Evolutionary conservation across 2,888 invertebrate species (phyloP), one percentile per base, ranked within the genome.

Genomic region (Troilus luridus): DNA sequence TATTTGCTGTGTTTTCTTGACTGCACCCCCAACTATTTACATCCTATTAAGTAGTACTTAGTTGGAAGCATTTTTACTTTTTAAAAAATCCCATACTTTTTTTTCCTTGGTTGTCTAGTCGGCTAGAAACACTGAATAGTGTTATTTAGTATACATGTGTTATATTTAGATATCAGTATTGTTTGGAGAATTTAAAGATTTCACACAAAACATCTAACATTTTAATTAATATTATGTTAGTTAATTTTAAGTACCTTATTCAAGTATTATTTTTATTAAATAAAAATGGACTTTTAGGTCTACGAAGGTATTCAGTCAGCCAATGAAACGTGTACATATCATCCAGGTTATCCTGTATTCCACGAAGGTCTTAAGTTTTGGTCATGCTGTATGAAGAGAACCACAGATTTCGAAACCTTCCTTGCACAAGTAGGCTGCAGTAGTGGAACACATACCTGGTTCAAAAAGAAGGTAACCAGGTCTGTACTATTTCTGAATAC

Each of bases 311-410:
- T 96, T 3, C 94, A 96, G 89, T 95, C 96, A 21, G 95, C 97
- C 93, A 94, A 95, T 8, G 95, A 95, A 27, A 94, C 95, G 89
- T 99, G 99, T 94, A 95, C 95, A 88, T 95, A 97, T 94, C 99
- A 99, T 95, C 96, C 98, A 0, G 99, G 99, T 0, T 95, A 95
- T 72, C 98, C 99, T 0, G 96, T 99, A 89, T 99, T 99, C 94
- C 99, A 99, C 93, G 99, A 99, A 95, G 99, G 99, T 0, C 95
- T 99, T 94, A 99, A 99, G 94, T 99, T 96, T 94, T 99, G 99
- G 99, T 97, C 98, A 0, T 99, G 99, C 94, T 99, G 99, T 94
- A 96, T 97, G 93, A 97, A 97, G 93, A 96, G 97, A 93, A 99
- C 99, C 0, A 97, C 98, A 0, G 99, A 99, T 94, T 99, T 99